Conservation (phyloP, 1,140 invertebrate genomes). For the Lasioglossum baleicum region DNA sequence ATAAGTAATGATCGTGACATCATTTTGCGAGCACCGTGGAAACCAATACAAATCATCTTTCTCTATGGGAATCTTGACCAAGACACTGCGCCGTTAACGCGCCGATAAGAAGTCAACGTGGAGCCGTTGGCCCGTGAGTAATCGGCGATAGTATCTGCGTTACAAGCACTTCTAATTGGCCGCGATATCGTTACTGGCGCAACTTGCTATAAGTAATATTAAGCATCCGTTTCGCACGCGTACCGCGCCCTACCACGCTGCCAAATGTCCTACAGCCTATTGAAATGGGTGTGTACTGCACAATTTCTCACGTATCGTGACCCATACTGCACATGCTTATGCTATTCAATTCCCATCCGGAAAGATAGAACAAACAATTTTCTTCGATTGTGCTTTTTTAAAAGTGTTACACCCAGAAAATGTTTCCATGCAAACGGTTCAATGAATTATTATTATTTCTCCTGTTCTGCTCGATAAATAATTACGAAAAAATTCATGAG, state of each 20-base stretch:
- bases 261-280: slow-evolving; percentile 35
- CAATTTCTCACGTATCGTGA: slow-evolving; percentile 46
- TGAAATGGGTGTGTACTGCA: slow-evolving; percentile 34
- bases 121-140: background rate
- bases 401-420: no score
- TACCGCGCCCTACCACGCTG: background rate
- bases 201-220: slow-evolving; percentile 3
- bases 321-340: background rate
- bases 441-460: no score
- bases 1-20: background rate
- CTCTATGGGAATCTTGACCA: background rate
- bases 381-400: no score
- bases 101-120: background rate
- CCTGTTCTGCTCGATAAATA: no score
- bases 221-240: slow-evolving; percentile 13
- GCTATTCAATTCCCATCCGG: background rate
- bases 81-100: background rate
- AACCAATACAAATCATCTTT: background rate
- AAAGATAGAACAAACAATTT: no score
- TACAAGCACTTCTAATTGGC: slow-evolving; percentile 1
- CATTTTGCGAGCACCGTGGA: background rate
- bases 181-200: background rate
- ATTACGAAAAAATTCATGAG: no score
- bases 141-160: background rate
- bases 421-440: no score